Evolutionary conservation across 2,113 vertebrate genomes (phyloP).

Genomic region (Mola mola): DNA sequence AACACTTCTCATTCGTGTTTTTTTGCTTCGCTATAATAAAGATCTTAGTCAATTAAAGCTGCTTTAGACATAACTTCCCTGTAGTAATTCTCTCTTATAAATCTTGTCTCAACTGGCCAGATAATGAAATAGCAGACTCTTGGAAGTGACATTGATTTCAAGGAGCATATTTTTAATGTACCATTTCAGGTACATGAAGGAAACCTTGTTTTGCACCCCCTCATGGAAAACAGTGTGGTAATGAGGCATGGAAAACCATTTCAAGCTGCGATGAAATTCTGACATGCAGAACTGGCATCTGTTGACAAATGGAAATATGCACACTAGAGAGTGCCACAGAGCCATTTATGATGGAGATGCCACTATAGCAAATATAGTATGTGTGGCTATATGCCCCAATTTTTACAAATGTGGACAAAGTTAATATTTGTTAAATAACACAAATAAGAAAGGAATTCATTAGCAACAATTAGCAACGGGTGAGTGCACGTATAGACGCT

Average conservation of each 20-base stretch:
- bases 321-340: not conserved
- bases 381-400: not conserved
- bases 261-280: conserved; percentile 42
- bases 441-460: not conserved
- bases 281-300: conserved; percentile 24
- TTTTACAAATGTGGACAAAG: not conserved
- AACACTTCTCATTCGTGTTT: too few species aligned
- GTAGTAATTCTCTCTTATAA: not conserved
- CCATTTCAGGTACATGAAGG: conserved; percentile 18
- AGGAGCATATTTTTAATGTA: conserved; percentile 16
- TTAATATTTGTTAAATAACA: not conserved
- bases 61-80: not conserved
- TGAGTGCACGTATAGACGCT: not conserved
- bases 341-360: not conserved
- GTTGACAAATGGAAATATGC: conserved; percentile 41
- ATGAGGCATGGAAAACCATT: conserved; percentile 45
- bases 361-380: not conserved
- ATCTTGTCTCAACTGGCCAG: too few species aligned
- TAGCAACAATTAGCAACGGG: not conserved
- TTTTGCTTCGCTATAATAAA: too few species aligned
- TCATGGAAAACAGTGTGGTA: conserved; percentile 33
- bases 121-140: conserved; percentile 7
- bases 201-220: not conserved
- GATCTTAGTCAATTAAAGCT: too few species aligned
- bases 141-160: conserved; percentile 23